phyloP scores from a whole-genome alignment of 92 coral and sea anemone species.

The Micromussa lordhowensis region DNA sequence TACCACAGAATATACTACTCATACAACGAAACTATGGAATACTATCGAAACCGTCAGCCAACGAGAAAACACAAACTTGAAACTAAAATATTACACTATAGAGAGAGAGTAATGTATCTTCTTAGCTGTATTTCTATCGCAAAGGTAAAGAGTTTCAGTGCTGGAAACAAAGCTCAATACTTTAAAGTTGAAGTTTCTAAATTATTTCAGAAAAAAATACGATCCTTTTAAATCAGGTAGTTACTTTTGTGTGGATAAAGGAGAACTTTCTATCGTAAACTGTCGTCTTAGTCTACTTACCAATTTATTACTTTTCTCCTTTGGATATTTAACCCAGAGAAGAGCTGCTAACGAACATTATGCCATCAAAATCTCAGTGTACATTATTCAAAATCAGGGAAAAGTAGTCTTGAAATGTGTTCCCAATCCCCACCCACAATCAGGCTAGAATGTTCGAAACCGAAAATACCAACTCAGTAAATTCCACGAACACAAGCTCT shows the following conservation, averaged over 20 bases:
- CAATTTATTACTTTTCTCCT: background rate
- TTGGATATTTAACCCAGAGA: background rate
- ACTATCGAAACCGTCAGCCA: background rate
- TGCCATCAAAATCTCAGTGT: background rate
- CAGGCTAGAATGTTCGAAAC: background rate
- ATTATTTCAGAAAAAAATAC: background rate
- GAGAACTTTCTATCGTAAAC: background rate
- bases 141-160: background rate
- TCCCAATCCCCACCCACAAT: background rate
- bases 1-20: background rate
- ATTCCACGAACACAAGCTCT: background rate
- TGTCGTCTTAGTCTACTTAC: background rate
- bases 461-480: background rate
- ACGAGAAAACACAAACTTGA: background rate
- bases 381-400: background rate
- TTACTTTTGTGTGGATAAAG: background rate
- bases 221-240: background rate
- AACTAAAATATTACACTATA: background rate
- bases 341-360: background rate
- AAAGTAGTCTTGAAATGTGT: background rate
- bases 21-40: background rate
- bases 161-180: background rate
- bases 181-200: background rate
- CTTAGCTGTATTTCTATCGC: background rate
- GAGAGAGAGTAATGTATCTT: background rate